These are phyloP conservation scores for Lota lota DNA, from an alignment of 2,113 vertebrate genomes.

Conservation along the genomic window DNA sequence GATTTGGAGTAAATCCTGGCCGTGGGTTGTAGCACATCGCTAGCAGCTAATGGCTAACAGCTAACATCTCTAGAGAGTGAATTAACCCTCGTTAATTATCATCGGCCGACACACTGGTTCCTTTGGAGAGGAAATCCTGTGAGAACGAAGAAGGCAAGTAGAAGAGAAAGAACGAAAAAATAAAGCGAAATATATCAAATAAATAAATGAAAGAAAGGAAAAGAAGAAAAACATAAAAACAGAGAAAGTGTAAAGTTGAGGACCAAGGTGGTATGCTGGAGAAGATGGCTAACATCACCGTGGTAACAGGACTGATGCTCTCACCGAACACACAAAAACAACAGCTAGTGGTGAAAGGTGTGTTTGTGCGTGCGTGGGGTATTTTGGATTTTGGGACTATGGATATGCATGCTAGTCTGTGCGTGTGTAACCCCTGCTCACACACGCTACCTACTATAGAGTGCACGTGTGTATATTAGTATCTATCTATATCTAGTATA, in stretches of 20 bases:
- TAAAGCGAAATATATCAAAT: background rate
- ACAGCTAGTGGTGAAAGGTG: no score
- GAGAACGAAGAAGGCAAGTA: no score
- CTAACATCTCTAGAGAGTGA: background rate
- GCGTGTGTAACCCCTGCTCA: background rate
- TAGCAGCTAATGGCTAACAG: background rate
- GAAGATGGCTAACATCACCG: no score
- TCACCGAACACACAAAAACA: no score
- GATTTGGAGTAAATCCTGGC: background rate
- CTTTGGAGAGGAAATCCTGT: background rate
- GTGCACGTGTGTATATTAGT: background rate
- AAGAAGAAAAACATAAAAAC: no score
- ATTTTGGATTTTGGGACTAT: no score
- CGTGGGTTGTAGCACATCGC: background rate
- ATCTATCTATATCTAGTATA: background rate
- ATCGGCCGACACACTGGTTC: background rate
- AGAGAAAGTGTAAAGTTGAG: no score
- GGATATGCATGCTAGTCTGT: background rate
- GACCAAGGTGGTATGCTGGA: no score
- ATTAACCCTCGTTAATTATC: background rate
- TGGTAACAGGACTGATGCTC: no score
- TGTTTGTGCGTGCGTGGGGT: no score
- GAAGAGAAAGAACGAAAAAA: no score
- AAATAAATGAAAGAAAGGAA: no score
- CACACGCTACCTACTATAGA: background rate